Base-by-base conservation (phyloP, 2,113 vertebrate species). In the Sitta europaea region DNA sequence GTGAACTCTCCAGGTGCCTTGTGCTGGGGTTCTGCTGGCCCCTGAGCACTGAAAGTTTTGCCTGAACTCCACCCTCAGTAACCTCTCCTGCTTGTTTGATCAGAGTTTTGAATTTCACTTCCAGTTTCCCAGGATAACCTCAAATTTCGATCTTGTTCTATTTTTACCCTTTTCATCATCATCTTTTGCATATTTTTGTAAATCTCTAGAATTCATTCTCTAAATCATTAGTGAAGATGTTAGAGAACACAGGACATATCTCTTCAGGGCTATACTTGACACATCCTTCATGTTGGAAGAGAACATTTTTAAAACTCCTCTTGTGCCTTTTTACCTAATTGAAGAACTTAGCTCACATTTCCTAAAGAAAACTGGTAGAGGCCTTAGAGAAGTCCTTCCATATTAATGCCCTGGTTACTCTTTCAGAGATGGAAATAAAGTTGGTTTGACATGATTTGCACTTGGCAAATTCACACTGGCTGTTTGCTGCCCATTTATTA, bases 251-350 rank as follows among this genome's bases (percentile, higher is more conserved):
- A 62, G 76, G 79, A 71, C 0, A 0, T 38, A 20, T 20, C 59
- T 87, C 38, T 91, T 87, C 65, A 95, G 61, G 90, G 57, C 58
- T 68, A 31, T 53, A 48, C 85, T 97, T 82, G 70, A 94, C 78
- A 68, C 1, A 2, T 40, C 62, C 53, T 96, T 78, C 45, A 67
- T 73, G 48, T 27, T 87, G 20, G 92, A 91, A 94, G 73, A 31
- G 65, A 90, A 75, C 23, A 1, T 57, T 85, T 75, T 42, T 36
- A 68, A 84, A 88, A 63, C 36, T 25, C 7, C 57, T 75, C 35
- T 65, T 45, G 6, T 63, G 65, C 66, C 45, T 91, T 91, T 84
- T 95, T 67, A 72, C 36, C 23, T 91, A 74, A 74, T 54, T 90
- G 58, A 5, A 3, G 72, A 81, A 55, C n/a, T 81, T 67, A 36